Evolutionary conservation across 1,140 invertebrate genomes (phyloP).

Genomic region (Cotesia chilonis): DNA sequence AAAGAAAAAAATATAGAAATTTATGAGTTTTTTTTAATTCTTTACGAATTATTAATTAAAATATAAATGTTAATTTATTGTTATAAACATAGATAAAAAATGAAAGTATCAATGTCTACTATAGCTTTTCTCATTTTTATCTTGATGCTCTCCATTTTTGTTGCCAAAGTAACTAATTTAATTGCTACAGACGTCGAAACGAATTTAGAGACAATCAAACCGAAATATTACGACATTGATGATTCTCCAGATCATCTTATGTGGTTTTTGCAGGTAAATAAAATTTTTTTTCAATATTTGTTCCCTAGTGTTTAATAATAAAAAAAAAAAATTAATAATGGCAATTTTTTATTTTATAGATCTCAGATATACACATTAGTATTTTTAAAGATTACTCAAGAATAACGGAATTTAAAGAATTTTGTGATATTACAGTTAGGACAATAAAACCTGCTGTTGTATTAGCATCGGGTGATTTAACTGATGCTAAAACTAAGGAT

Average conservation of each 20-base stretch:
- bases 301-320: slow-evolving; percentile 3
- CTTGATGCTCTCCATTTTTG: slow-evolving; percentile 66
- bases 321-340: slow-evolving; percentile 28
- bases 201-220: slow-evolving; percentile 37
- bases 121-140: slow-evolving; percentile 64
- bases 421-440: slow-evolving; percentile 80
- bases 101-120: slow-evolving; percentile 66
- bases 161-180: slow-evolving; percentile 68
- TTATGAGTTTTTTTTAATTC: too few species aligned
- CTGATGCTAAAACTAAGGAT: slow-evolving; percentile 85
- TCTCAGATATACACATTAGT: slow-evolving; percentile 90
- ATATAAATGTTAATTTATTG: not conserved
- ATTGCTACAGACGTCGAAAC: slow-evolving; percentile 50
- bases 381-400: slow-evolving; percentile 80
- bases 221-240: slow-evolving; percentile 65
- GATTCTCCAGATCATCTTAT: slow-evolving; percentile 70
- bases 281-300: slow-evolving; percentile 3
- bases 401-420: slow-evolving; percentile 80
- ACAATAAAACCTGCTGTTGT: slow-evolving; percentile 83
- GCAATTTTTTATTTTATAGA: slow-evolving; percentile 67
- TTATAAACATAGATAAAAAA: slow-evolving; percentile 43
- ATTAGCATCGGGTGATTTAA: slow-evolving; percentile 87
- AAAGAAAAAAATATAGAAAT: too few species aligned
- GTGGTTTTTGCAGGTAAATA: slow-evolving; percentile 80
- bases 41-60: too few species aligned